Conservation (phyloP, 2,113 vertebrate species). For the Empidonax traillii region DNA sequence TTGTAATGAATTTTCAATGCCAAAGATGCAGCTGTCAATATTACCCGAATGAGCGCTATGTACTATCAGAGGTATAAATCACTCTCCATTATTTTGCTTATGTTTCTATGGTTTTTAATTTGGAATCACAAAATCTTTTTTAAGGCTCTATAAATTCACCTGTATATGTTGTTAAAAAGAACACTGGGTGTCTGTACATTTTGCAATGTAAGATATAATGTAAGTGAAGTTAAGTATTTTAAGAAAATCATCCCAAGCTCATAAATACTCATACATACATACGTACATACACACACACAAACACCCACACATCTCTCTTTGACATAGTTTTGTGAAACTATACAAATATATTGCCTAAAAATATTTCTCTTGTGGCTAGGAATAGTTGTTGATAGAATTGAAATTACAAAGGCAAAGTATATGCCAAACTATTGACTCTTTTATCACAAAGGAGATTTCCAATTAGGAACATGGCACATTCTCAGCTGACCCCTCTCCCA, state of each 20-base stretch:
- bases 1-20: constrained; percentile 82
- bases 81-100: constrained; percentile 73
- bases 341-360: constrained; percentile 69
- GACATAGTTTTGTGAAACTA: constrained; percentile 73
- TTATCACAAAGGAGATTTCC: constrained; percentile 61
- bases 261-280: constrained; percentile 31
- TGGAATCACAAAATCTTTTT: constrained; percentile 74
- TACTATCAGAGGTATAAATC: constrained; percentile 74
- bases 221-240: constrained; percentile 80
- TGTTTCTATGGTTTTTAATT: constrained; percentile 82
- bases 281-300: neutral
- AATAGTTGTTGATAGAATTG: constrained; percentile 70
- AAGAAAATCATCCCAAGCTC: constrained; percentile 67
- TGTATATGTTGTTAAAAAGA: constrained; percentile 79
- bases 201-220: constrained; percentile 80
- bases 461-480: constrained; percentile 62
- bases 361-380: constrained; percentile 73
- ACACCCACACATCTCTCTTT: constrained; percentile 69
- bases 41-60: constrained; percentile 72
- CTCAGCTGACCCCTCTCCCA: constrained; percentile 17
- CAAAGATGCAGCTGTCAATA: constrained; percentile 81
- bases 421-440: constrained; percentile 47
- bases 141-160: constrained; percentile 74
- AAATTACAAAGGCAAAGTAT: constrained; percentile 45
- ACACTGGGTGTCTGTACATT: constrained; percentile 82